Conservation (phyloP, 2,113 vertebrate genomes). For the Amphilophus citrinellus region DNA sequence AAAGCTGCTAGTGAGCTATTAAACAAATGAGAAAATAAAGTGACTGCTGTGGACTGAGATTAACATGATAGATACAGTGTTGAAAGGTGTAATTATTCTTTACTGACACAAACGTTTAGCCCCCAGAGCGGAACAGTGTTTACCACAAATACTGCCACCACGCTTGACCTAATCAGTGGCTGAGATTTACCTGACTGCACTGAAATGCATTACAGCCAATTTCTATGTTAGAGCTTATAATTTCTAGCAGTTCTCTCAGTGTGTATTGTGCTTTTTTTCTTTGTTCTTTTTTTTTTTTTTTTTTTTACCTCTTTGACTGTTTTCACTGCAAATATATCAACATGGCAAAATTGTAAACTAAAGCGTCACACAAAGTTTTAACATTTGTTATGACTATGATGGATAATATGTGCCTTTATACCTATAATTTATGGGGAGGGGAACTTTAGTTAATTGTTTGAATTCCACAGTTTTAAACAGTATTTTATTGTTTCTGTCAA, state of each 20-base stretch:
- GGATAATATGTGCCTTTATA: not conserved
- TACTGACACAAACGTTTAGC: constrained; percentile 80
- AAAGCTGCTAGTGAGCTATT: constrained; percentile 88
- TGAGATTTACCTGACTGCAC: constrained; percentile 75
- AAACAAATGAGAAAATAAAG: constrained; percentile 92
- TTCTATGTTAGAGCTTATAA: constrained; percentile 42
- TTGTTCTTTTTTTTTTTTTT: too few relatives aligned
- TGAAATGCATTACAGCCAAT: constrained; percentile 61
- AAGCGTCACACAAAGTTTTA: not conserved
- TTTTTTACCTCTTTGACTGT: not conserved
- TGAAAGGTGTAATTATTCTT: constrained; percentile 84
- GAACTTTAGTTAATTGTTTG: not conserved
- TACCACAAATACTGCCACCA: constrained; percentile 76
- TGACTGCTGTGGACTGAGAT: constrained; percentile 84
- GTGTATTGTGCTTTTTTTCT: not conserved
- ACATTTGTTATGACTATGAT: not conserved
- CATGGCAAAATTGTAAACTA: not conserved
- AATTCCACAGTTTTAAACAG: not conserved
- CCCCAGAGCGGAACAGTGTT: constrained; percentile 77
- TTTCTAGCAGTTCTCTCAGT: constrained; percentile 25
- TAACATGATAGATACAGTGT: constrained; percentile 78
- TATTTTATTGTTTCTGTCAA: not conserved
- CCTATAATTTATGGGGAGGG: not conserved
- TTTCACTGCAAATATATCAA: not conserved
- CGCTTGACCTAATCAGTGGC: constrained; percentile 76